Percentiles rank a stretch among this genome's conserved stretches.
Evolutionary conservation across 2,888 invertebrate species (phyloP).

Genomic region (Zaprionus lineosus): DNA sequence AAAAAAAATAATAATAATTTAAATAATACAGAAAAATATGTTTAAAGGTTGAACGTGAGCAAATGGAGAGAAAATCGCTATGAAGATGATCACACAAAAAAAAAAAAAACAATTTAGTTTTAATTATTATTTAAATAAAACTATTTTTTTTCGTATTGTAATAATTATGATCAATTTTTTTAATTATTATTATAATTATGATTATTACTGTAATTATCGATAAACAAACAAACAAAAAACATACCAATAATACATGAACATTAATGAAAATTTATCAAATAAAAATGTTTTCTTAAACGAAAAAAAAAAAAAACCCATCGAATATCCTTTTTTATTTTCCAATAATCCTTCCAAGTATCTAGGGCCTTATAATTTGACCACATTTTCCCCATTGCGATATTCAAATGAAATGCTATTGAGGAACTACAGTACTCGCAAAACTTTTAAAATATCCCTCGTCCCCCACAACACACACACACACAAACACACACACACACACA

Average conservation of each 20-base stretch:
- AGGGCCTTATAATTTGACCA: slow-evolving; percentile 41
- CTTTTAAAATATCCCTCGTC: slow-evolving; percentile 19
- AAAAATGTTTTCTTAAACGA: slow-evolving; percentile 73
- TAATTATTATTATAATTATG: slow-evolving; percentile 57
- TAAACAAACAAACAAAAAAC: slow-evolving; percentile 58
- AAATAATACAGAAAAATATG: too few relatives aligned
- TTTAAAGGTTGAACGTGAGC: slow-evolving; percentile 37
- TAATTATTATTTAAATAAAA: slow-evolving; percentile 54
- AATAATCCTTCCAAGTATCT: slow-evolving; percentile 17
- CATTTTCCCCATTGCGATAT: slow-evolving; percentile 9
- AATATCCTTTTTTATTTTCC: slow-evolving; percentile 59
- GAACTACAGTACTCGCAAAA: slow-evolving; percentile 73
- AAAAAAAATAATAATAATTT: slow-evolving; percentile 32
- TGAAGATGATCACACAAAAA: slow-evolving; percentile 10
- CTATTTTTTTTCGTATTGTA: slow-evolving; percentile 58
- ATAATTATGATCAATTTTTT: slow-evolving; percentile 52
- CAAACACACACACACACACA: slow-evolving; percentile 6
- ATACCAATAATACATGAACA: slow-evolving; percentile 73
- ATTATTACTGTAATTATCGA: slow-evolving; percentile 54
- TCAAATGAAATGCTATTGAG: slow-evolving; percentile 48
- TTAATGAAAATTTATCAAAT: slow-evolving; percentile 75
- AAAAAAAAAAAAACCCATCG: slow-evolving; percentile 68
- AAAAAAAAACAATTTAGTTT: slow-evolving; percentile 51
- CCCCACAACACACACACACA: slow-evolving; percentile 9
- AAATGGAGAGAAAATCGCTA: slow-evolving; percentile 11